These are phyloP conservation scores for Babylonia areolata DNA, from an alignment of 1,140 invertebrate genomes.

Conservation along the genomic window DNA sequence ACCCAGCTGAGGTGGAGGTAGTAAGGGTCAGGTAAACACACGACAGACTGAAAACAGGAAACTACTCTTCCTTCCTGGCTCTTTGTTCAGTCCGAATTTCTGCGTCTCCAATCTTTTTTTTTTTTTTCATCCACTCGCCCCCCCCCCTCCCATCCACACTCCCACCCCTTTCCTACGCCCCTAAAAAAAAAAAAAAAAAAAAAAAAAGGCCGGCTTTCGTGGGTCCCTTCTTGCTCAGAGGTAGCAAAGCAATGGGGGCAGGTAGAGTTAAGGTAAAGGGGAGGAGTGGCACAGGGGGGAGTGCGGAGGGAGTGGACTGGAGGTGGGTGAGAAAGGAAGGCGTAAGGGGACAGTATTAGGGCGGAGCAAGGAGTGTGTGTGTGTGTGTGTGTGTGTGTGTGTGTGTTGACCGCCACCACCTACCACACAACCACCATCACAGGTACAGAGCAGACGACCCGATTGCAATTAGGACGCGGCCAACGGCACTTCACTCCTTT, in stretches of 20 bases:
- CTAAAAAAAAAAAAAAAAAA: too few species aligned
- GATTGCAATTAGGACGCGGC: not conserved
- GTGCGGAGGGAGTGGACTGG: not conserved
- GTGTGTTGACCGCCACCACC: not conserved
- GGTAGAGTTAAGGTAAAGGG: not conserved
- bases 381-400: too few species aligned
- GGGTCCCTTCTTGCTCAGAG: too few species aligned
- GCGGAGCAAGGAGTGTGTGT: not conserved
- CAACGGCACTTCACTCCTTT: slow-evolving; percentile 2
- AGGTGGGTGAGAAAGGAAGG: not conserved
- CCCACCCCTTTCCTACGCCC: too few species aligned
- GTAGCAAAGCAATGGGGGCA: too few species aligned
- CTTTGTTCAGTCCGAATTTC: not conserved
- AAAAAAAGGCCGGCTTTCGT: too few species aligned
- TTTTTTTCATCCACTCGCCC: not conserved
- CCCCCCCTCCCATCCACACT: too few species aligned
- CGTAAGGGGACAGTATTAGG: not conserved
- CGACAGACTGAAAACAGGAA: not conserved
- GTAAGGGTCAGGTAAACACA: too few species aligned
- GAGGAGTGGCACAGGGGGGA: not conserved
- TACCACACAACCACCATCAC: too few species aligned
- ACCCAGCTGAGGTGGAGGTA: too few species aligned
- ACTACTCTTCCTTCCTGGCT: not conserved
- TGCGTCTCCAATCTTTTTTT: not conserved
- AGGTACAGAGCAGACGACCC: not conserved